These are phyloP conservation scores for Cataglyphis altisquamis DNA, from an alignment of 2,888 invertebrate species.

Conservation along the genomic window DNA sequence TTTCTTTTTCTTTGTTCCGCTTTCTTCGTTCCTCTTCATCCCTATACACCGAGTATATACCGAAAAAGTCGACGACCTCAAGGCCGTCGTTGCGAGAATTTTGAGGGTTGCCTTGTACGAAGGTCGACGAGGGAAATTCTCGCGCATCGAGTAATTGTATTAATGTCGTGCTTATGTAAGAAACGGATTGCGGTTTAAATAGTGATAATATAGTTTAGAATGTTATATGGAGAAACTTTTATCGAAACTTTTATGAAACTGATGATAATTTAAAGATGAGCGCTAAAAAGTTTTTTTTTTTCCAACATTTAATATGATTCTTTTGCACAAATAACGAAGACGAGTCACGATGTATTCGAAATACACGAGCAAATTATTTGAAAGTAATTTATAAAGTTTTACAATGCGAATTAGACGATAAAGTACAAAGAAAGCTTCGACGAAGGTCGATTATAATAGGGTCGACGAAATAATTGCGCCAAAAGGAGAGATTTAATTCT, in stretches of 20 bases:
- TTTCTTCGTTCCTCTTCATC: neutral
- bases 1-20: neutral
- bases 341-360: slow-evolving; percentile 28
- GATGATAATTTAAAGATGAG: slow-evolving; percentile 35
- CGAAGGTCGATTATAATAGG: slow-evolving; percentile 25
- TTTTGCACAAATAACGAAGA: slow-evolving; percentile 18
- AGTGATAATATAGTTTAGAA: neutral
- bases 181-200: slow-evolving; percentile 20
- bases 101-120: slow-evolving; percentile 66
- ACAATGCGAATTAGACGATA: slow-evolving; percentile 21
- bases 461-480: neutral
- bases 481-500: slow-evolving; percentile 14
- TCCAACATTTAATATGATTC: slow-evolving; percentile 2
- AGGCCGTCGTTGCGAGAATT: slow-evolving; percentile 62
- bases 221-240: slow-evolving; percentile 7
- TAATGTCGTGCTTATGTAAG: slow-evolving; percentile 8
- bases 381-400: slow-evolving; percentile 46
- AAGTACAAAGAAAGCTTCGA: slow-evolving; percentile 21
- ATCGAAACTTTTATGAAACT: slow-evolving; percentile 18
- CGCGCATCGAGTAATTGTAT: slow-evolving; percentile 32
- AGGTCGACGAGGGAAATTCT: slow-evolving; percentile 24
- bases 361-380: slow-evolving; percentile 39
- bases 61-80: slow-evolving; percentile 63
- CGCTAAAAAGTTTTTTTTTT: slow-evolving; percentile 58
- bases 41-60: neutral